Evolutionary conservation across 2,113 vertebrate species (phyloP).

Genomic region (Mesembrinibis cayennensis): DNA sequence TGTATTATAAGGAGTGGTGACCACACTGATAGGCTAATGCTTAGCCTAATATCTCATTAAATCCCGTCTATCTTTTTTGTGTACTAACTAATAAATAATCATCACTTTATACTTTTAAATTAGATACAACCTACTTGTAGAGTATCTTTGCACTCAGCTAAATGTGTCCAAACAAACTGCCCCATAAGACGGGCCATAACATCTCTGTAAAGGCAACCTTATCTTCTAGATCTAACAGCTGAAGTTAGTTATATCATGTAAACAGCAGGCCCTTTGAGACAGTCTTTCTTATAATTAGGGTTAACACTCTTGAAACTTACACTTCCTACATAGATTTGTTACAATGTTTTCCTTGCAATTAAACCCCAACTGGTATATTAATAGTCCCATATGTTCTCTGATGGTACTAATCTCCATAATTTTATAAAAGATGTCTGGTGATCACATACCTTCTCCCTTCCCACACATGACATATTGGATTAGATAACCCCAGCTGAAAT

Average conservation of each 20-base stretch:
- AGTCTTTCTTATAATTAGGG: not conserved
- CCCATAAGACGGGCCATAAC: not conserved
- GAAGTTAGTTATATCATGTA: not conserved
- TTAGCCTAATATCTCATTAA: not conserved
- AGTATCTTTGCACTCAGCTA: not conserved
- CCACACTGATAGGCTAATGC: too few species aligned
- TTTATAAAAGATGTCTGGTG: not conserved
- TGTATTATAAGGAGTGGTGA: not conserved
- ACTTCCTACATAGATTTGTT: not conserved
- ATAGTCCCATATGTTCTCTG: conserved; percentile 15
- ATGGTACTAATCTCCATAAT: not conserved
- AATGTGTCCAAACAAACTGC: not conserved
- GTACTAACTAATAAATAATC: not conserved
- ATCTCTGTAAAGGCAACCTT: not conserved
- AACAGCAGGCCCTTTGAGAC: not conserved
- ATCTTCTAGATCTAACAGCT: not conserved
- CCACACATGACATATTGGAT: not conserved
- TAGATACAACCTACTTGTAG: not conserved
- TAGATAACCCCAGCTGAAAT: not conserved
- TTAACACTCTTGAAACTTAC: not conserved
- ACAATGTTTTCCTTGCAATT: not conserved
- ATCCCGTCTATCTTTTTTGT: not conserved
- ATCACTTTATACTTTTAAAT: not conserved
- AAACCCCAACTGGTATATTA: not conserved
- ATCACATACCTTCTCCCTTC: not conserved